Percentiles rank a stretch among this genome's conserved stretches.
phyloP scores from a whole-genome alignment of 92 coral and sea anemone species.

The Zoanthus sansibaricus region DNA sequence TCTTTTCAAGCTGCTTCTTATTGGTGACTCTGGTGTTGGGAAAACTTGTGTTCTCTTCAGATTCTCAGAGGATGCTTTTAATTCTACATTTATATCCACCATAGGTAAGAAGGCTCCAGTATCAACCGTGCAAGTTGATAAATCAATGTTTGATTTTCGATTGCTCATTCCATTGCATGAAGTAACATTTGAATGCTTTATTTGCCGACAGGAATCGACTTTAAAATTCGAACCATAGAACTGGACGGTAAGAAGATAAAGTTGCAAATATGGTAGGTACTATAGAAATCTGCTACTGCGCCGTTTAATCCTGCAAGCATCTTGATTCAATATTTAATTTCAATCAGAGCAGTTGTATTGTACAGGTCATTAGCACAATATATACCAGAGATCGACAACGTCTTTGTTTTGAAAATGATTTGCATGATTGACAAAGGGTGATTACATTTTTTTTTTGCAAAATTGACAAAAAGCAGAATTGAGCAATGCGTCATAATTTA shows the following conservation, averaged over 20 bases:
- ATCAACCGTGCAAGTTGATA: background rate
- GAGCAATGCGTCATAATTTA: background rate
- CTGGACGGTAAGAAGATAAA: conserved; percentile 98
- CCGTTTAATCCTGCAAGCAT: background rate
- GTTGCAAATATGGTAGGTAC: conserved; percentile 94
- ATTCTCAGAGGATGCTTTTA: conserved; percentile 99
- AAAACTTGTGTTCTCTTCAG: conserved; percentile 95
- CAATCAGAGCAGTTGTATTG: background rate
- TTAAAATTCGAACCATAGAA: conserved; percentile 96
- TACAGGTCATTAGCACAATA: background rate
- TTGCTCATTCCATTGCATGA: conserved; percentile 19
- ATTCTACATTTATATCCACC: conserved; percentile 97
- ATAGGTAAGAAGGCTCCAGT: conserved; percentile 78
- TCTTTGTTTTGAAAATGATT: background rate
- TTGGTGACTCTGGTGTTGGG: conserved; percentile 99
- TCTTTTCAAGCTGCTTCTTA: conserved; percentile 93
- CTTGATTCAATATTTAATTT: conserved; percentile 8
- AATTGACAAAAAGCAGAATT: background rate
- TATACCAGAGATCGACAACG: conserved; percentile 3
- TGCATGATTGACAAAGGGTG: background rate
- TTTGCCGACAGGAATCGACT: conserved; percentile 90
- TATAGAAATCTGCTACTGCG: background rate
- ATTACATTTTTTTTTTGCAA: background rate
- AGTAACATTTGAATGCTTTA: conserved; percentile 30
- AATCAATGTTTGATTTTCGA: conserved; percentile 21